Evolutionary conservation across 2,888 invertebrate species (phyloP), one percentile per base, ranked within the genome.

Genomic region (Athalia cordata): DNA sequence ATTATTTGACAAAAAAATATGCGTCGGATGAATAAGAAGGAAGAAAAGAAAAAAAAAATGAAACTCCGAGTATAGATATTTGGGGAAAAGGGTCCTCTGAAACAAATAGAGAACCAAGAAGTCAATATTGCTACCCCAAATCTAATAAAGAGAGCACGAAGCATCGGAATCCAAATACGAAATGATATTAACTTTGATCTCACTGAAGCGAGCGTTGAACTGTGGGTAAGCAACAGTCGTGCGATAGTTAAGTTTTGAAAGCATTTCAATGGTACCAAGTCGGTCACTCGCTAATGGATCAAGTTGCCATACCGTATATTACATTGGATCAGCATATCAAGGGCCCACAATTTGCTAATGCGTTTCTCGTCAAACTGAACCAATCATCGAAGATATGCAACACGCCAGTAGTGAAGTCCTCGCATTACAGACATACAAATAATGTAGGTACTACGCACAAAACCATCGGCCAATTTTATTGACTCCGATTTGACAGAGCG

Each of bases 1-100:
- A 68, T 55, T 68, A 68, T 68, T 55, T 68, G 55, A 8, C 68
- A 5, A 43, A 13, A 68, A 68, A 68, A 68, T 68, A 55, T 47
- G 52, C 52, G 29, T 29, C 29, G 29, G 29, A 29, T 29, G 29
- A 29, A 29, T 29, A 1, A 29, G 29, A n/a, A n/a, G 47, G 65
- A 49, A 13, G 65, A 49, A 66, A 49, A 64, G 47, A 13, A 64
- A 66, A 66, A 66, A 47, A 47, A 66, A 66, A 49, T 49, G 47
- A 66, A n/a, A 47, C 66, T 66, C 15, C 13, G 15, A 15, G 66
- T 7, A 13, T n/a, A 66, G 6, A 49, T 8, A 49, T 0, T 8
- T 15, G 47, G 15, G 64, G 49, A 13, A 66, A 66, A 29, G 49
- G 49, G 66, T 66, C 66, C 9, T 29, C 29, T 29, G 2, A 29